Evolutionary conservation across 2,888 invertebrate species (phyloP).

Genomic region (Himalopsyche kuldschensis): DNA sequence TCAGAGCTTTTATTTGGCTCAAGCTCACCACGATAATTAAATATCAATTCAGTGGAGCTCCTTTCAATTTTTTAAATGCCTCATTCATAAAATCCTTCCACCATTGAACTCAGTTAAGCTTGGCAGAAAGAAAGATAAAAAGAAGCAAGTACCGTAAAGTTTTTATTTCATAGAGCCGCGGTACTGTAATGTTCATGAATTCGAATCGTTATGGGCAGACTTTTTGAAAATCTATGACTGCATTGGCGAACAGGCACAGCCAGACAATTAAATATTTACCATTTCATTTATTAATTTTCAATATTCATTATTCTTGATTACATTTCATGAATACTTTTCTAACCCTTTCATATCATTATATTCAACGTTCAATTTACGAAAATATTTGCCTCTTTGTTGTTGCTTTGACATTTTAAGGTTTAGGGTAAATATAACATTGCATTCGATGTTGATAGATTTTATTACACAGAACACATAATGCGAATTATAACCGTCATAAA

Average conservation of each 20-base stretch:
- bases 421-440: no score
- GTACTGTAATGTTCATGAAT: conserved; percentile 27
- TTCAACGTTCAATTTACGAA: no score
- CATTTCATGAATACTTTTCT: no score
- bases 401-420: no score
- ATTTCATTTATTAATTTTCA: no score
- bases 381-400: no score
- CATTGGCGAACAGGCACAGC: conserved; percentile 14
- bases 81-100: neutral
- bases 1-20: neutral
- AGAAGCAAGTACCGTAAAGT: conserved; percentile 2
- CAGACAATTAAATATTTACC: neutral
- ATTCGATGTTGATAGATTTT: no score
- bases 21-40: conserved; percentile 12
- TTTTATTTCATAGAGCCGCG: conserved; percentile 19
- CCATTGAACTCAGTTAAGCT: neutral
- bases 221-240: conserved; percentile 18
- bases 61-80: conserved; percentile 18
- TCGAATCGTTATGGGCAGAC: conserved; percentile 31
- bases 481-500: no score
- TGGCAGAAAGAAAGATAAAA: neutral
- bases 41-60: conserved; percentile 15
- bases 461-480: no score
- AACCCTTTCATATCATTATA: no score
- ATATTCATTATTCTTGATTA: no score